These are phyloP conservation scores for Astyanax mexicanus DNA, from an alignment of 2,797 vertebrate species.

Conservation along the genomic window DNA sequence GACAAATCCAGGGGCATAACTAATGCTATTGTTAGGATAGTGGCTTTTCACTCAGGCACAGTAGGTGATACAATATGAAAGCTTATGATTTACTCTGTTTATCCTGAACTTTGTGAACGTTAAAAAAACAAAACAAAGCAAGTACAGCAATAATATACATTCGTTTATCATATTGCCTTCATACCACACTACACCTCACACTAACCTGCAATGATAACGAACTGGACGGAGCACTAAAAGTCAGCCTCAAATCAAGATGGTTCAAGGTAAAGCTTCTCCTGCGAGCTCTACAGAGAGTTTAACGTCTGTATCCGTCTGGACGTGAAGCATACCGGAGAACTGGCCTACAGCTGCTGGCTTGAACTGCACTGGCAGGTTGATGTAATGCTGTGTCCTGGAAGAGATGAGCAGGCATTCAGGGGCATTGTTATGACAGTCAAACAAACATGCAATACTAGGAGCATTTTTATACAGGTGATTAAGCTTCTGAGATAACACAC, in stretches of 20 bases:
- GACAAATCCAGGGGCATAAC: conserved; percentile 14
- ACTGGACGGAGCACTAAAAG: background rate
- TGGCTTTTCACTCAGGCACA: background rate
- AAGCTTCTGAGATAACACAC: background rate
- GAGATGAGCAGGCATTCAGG: conserved; percentile 24
- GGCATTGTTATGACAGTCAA: background rate
- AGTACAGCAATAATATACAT: background rate
- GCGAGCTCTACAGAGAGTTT: conserved; percentile 84
- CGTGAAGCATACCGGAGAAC: conserved; percentile 82
- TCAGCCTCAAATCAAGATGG: background rate
- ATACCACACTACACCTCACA: background rate
- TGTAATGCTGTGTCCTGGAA: conserved; percentile 89
- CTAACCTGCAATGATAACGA: background rate
- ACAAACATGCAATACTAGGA: background rate
- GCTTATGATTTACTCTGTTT: background rate
- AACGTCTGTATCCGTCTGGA: conserved; percentile 81
- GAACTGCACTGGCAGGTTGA: conserved; percentile 95
- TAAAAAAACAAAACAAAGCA: background rate
- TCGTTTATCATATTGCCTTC: background rate
- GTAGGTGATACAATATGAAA: conserved; percentile 5
- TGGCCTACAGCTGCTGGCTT: conserved; percentile 81
- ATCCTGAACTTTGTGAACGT: background rate
- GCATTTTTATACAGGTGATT: background rate
- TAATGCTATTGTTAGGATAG: conserved; percentile 18
- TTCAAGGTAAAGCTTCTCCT: conserved; percentile 85